These are phyloP conservation scores for Drosophila busckii DNA, from an alignment of 1,140 invertebrate genomes.

Conservation along the genomic window DNA sequence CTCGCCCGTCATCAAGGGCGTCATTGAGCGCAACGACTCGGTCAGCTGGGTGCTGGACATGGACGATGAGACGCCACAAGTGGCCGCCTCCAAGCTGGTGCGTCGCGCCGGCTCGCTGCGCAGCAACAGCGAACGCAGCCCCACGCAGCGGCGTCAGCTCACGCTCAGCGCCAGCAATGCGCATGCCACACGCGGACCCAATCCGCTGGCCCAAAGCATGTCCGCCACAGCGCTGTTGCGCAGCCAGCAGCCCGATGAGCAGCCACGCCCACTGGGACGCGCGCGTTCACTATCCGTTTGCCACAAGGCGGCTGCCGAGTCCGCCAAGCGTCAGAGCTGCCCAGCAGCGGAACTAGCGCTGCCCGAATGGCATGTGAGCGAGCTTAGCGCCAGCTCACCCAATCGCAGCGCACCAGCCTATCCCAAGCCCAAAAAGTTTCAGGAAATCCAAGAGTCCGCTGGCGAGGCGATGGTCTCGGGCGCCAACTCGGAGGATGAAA, in stretches of 20 bases:
- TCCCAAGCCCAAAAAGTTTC: slow-evolving; percentile 75
- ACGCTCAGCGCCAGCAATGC: slow-evolving; percentile 63
- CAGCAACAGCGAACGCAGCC: slow-evolving; percentile 58
- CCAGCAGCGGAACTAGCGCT: slow-evolving; percentile 8
- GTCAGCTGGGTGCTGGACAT: slow-evolving; percentile 91
- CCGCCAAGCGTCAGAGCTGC: slow-evolving; percentile 1
- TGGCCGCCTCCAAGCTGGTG: slow-evolving; percentile 82
- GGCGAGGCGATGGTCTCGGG: slow-evolving; percentile 83
- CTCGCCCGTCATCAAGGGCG: slow-evolving; percentile 85
- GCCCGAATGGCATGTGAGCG: slow-evolving; percentile 36
- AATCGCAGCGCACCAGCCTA: slow-evolving; percentile 18
- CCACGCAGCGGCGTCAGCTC: slow-evolving; percentile 76
- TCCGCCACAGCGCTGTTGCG: slow-evolving; percentile 79
- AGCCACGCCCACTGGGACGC: slow-evolving; percentile 40
- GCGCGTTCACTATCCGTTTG: slow-evolving; percentile 70
- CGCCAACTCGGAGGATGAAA: slow-evolving; percentile 81
- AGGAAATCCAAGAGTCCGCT: slow-evolving; percentile 83
- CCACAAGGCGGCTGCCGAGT: slow-evolving; percentile 25
- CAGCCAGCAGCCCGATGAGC: slow-evolving; percentile 27
- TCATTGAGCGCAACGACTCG: slow-evolving; percentile 90
- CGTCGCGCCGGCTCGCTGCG: slow-evolving; percentile 81
- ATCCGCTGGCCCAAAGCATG: slow-evolving; percentile 80
- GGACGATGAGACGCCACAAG: slow-evolving; percentile 84
- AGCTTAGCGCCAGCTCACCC: slow-evolving; percentile 59
- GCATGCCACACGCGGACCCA: slow-evolving; percentile 48